Conservation (phyloP, 2,888 invertebrate genomes). For the Dicyrtomina minuta region DNA sequence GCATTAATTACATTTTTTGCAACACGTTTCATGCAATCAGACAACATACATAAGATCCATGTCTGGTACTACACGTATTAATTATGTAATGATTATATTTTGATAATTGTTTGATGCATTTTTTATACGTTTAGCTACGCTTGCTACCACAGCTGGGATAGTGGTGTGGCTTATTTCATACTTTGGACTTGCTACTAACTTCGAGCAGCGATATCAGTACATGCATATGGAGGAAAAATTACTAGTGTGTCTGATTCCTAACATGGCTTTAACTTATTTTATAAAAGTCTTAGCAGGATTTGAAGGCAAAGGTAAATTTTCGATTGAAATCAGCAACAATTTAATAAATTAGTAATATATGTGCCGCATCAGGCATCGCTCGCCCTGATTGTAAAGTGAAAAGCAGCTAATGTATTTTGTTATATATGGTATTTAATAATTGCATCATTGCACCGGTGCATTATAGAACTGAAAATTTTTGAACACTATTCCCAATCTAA, state of each 20-base stretch:
- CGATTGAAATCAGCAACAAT: too few relatives aligned
- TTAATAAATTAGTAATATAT: too few relatives aligned
- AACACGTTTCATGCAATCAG: too few relatives aligned
- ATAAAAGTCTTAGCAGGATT: conserved; percentile 52
- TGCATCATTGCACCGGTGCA: too few relatives aligned
- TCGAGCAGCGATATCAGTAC: conserved; percentile 41
- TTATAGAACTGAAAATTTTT: too few relatives aligned
- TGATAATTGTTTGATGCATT: background rate
- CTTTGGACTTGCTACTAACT: conserved; percentile 38
- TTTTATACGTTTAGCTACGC: conserved; percentile 54
- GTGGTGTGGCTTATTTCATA: conserved; percentile 54
- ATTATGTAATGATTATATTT: background rate
- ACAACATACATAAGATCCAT: too few relatives aligned
- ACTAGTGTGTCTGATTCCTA: conserved; percentile 52
- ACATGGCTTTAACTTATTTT: conserved; percentile 53
- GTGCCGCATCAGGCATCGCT: too few relatives aligned
- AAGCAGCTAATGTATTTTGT: too few relatives aligned
- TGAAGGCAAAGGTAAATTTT: conserved; percentile 51
- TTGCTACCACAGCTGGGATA: conserved; percentile 54
- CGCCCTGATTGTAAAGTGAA: too few relatives aligned
- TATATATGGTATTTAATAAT: too few relatives aligned
- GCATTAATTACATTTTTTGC: too few relatives aligned
- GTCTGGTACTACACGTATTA: too few relatives aligned
- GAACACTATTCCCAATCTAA: background rate
- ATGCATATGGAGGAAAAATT: conserved; percentile 47